These are phyloP conservation scores for Rhyacophila brunnea DNA, from an alignment of 1,140 invertebrate genomes.

Conservation along the genomic window DNA sequence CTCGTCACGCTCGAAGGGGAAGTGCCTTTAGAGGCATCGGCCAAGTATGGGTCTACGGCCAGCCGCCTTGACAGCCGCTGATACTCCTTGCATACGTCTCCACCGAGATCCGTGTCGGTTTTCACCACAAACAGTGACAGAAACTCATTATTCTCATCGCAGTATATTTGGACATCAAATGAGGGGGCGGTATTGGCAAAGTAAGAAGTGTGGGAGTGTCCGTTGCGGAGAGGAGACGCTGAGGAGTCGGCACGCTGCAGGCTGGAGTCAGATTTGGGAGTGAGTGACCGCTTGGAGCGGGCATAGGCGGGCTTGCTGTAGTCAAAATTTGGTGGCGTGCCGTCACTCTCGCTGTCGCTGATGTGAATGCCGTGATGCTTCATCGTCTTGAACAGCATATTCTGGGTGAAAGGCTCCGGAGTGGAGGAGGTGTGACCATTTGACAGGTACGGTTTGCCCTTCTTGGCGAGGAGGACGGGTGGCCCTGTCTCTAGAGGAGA, in stretches of 20 bases:
- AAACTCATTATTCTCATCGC: slow-evolving; percentile 51
- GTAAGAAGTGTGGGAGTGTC: slow-evolving; percentile 41
- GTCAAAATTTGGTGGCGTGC: slow-evolving; percentile 25
- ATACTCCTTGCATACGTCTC: slow-evolving; percentile 51
- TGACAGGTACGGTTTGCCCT: slow-evolving; percentile 19
- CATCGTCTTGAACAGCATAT: slow-evolving; percentile 9
- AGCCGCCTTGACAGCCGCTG: slow-evolving; percentile 50
- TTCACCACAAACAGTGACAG: slow-evolving; percentile 48
- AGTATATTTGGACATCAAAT: slow-evolving; percentile 49
- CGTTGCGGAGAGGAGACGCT: slow-evolving; percentile 50
- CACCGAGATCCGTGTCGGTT: slow-evolving; percentile 49
- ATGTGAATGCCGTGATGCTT: slow-evolving; percentile 2
- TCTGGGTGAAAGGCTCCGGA: slow-evolving; percentile 22
- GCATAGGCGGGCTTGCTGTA: slow-evolving; percentile 11
- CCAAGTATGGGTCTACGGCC: slow-evolving; percentile 49
- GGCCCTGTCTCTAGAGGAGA: slow-evolving; percentile 13
- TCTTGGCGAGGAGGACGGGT: not conserved
- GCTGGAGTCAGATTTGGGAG: slow-evolving; percentile 24
- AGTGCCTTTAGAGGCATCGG: slow-evolving; percentile 44
- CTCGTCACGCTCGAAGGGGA: slow-evolving; percentile 52
- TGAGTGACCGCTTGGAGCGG: slow-evolving; percentile 5
- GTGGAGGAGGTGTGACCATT: slow-evolving; percentile 25
- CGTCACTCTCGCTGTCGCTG: slow-evolving; percentile 31
- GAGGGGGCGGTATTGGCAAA: slow-evolving; percentile 41
- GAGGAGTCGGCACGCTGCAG: slow-evolving; percentile 36